Conservation (phyloP, 2,797 vertebrate genomes). For the Amblyraja radiata region DNA sequence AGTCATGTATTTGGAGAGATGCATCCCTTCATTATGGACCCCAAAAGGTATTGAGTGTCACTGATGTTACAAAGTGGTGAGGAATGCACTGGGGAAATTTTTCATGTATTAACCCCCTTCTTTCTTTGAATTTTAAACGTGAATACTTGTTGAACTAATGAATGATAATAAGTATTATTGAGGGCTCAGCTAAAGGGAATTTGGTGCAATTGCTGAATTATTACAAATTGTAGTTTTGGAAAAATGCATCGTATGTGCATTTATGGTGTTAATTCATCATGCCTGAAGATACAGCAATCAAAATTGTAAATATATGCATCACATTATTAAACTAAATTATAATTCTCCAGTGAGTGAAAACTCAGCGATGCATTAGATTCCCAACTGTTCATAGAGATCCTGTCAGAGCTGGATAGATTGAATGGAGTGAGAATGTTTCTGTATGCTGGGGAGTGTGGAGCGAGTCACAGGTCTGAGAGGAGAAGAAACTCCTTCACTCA, state of each 20-base stretch:
- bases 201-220: neutral
- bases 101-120: neutral
- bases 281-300: neutral
- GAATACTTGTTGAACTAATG: neutral
- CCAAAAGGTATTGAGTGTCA: too few relatives aligned
- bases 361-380: neutral
- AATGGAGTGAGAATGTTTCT: too few relatives aligned
- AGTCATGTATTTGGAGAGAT: neutral
- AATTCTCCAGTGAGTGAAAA: neutral
- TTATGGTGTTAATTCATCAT: neutral
- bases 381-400: too few relatives aligned
- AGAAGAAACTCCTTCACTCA: too few relatives aligned
- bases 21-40: neutral
- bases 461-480: too few relatives aligned
- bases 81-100: neutral
- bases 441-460: too few relatives aligned
- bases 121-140: neutral
- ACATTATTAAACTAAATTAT: constrained; percentile 17
- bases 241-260: neutral
- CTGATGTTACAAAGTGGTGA: neutral
- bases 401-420: too few relatives aligned
- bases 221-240: neutral
- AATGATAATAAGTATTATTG: neutral
- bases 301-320: neutral
- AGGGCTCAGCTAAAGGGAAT: neutral